phyloP scores from a whole-genome alignment of 2,113 vertebrate genomes.

The Craseonycteris thonglongyai region DNA sequence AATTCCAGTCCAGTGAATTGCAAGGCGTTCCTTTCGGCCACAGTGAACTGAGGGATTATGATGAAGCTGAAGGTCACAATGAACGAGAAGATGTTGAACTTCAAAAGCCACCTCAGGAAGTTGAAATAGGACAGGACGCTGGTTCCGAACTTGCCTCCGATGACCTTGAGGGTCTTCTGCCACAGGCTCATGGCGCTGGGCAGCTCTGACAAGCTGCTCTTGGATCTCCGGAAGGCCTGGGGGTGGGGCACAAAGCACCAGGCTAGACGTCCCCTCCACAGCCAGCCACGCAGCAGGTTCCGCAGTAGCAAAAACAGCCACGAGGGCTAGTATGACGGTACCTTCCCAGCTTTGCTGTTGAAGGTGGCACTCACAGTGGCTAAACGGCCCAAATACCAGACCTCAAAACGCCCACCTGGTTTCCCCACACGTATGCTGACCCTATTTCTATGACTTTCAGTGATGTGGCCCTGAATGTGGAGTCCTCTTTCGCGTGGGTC shows the following conservation, averaged over 20 bases:
- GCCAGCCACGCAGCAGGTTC: background rate
- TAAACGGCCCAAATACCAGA: background rate
- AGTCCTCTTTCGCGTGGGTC: background rate
- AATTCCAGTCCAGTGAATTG: slow-evolving; percentile 89
- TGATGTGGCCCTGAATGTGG: background rate
- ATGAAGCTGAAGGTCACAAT: slow-evolving; percentile 94
- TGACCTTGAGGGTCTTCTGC: slow-evolving; percentile 89
- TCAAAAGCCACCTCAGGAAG: slow-evolving; percentile 93
- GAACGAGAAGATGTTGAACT: slow-evolving; percentile 93
- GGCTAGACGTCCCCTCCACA: background rate
- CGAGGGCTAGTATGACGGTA: background rate
- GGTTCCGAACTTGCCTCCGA: slow-evolving; percentile 91
- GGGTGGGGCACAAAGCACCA: background rate
- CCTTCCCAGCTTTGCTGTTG: background rate
- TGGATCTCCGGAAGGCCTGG: slow-evolving; percentile 83
- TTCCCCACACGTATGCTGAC: background rate
- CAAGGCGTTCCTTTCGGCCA: slow-evolving; percentile 68
- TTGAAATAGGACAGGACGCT: slow-evolving; percentile 93
- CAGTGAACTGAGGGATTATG: slow-evolving; percentile 86
- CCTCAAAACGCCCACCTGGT: background rate
- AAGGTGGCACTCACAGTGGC: background rate
- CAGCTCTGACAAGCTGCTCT: slow-evolving; percentile 71
- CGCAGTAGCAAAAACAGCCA: accelerated
- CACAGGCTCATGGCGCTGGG: slow-evolving; percentile 78
- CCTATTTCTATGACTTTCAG: background rate